Evolutionary conservation across 2,797 vertebrate genomes (phyloP).

Genomic region (Perodicticus potto): DNA sequence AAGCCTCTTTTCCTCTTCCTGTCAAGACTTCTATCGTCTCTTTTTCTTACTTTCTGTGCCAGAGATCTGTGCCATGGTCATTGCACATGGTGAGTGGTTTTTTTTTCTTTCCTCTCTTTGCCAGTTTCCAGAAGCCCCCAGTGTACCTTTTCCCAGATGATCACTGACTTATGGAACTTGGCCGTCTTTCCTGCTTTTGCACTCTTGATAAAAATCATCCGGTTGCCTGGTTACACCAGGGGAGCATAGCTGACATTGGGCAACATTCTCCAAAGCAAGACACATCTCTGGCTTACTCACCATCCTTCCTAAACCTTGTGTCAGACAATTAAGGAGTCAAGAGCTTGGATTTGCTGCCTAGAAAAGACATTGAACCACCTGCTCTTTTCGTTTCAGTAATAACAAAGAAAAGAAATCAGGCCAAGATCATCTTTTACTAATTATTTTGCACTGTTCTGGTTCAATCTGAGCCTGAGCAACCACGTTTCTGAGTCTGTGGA

Average conservation of each 20-base stretch:
- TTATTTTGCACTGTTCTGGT: constrained; percentile 22
- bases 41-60: neutral
- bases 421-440: neutral
- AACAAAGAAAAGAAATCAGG: constrained; percentile 21
- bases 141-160: constrained; percentile 30
- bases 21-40: neutral
- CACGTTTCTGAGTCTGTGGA: neutral
- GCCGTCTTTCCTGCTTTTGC: neutral
- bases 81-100: neutral
- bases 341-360: constrained; percentile 35
- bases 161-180: neutral
- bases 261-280: constrained; percentile 6
- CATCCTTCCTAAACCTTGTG: neutral
- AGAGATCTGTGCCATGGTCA: neutral
- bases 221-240: constrained; percentile 37
- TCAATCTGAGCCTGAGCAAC: neutral
- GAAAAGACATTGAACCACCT: neutral
- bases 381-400: constrained; percentile 22
- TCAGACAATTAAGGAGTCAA: neutral
- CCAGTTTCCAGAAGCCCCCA: neutral
- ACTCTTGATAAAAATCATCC: constrained; percentile 24
- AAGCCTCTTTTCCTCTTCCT: neutral
- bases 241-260: neutral
- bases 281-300: neutral
- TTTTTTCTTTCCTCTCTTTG: neutral